Conservation (phyloP, 1,140 invertebrate genomes). For the Lasaia peninsularis region DNA sequence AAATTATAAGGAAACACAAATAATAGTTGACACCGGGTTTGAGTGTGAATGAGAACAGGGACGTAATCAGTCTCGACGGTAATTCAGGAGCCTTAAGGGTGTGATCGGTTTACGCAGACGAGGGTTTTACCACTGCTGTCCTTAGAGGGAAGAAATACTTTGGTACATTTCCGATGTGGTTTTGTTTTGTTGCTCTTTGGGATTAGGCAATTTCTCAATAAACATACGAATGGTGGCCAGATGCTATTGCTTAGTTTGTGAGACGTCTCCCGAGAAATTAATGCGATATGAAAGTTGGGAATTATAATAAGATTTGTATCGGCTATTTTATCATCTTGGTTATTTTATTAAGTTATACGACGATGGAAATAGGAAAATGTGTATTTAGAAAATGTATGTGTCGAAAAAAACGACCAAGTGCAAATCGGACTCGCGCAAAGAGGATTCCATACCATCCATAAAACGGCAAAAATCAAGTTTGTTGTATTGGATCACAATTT, state of each 20-base stretch:
- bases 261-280: constrained; percentile 65
- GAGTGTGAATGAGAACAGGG: constrained; percentile 28
- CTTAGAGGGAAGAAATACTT: constrained; percentile 73
- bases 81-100: constrained; percentile 72
- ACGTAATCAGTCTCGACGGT: constrained; percentile 68
- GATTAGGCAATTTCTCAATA: constrained; percentile 71
- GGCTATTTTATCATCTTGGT: not conserved
- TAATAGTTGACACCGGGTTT: constrained; percentile 65
- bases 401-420: too few relatives aligned
- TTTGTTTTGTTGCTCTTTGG: constrained; percentile 73
- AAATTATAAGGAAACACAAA: constrained; percentile 75
- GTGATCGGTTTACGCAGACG: constrained; percentile 72
- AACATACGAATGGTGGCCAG: constrained; percentile 60
- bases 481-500: too few relatives aligned
- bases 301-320: constrained; percentile 31
- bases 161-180: constrained; percentile 71
- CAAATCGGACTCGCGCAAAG: too few relatives aligned
- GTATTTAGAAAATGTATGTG: not conserved
- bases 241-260: constrained; percentile 61
- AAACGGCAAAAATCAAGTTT: too few relatives aligned
- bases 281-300: constrained; percentile 46
- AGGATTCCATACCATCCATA: too few relatives aligned
- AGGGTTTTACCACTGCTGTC: constrained; percentile 65
- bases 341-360: not conserved
- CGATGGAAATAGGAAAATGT: not conserved